Percentiles rank a stretch among this genome's conserved stretches.
These are phyloP conservation scores for Mylabris sibirica DNA, from an alignment of 2,888 invertebrate genomes.

Conservation along the genomic window DNA sequence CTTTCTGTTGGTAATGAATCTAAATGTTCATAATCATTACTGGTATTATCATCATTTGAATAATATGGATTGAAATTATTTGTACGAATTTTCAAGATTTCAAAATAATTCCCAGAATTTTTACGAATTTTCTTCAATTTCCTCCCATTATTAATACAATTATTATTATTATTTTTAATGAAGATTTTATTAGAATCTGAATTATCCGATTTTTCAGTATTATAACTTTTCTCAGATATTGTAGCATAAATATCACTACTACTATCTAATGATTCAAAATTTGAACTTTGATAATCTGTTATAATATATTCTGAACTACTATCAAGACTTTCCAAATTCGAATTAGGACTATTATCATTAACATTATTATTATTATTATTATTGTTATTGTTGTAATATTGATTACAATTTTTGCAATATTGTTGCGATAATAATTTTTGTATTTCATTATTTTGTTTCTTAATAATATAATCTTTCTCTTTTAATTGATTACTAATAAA, in stretches of 20 bases:
- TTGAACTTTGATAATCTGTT: constrained; percentile 58
- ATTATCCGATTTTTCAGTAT: constrained; percentile 47
- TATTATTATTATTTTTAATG: constrained; percentile 51
- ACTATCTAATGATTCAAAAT: constrained; percentile 59
- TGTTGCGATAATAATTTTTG: constrained; percentile 67
- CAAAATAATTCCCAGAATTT: constrained; percentile 59
- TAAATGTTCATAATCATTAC: constrained; percentile 61
- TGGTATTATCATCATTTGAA: constrained; percentile 67
- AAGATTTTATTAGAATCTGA: constrained; percentile 43
- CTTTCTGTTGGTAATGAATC: constrained; percentile 61
- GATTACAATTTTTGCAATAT: constrained; percentile 60
- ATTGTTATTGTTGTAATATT: constrained; percentile 48
- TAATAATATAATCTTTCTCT: constrained; percentile 76
- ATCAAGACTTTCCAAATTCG: constrained; percentile 56
- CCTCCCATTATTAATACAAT: constrained; percentile 35
- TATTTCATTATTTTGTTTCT: constrained; percentile 74
- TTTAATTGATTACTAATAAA: constrained; percentile 72
- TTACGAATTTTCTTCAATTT: constrained; percentile 53
- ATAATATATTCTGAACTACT: constrained; percentile 59
- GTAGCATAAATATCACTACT: constrained; percentile 59
- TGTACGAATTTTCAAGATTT: constrained; percentile 58
- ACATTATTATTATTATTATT: not conserved
- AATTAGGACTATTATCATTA: constrained; percentile 35
- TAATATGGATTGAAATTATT: constrained; percentile 55
- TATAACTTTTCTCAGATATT: constrained; percentile 54